Percentiles rank a stretch among this genome's conserved stretches.
Conservation (phyloP, 35 echinoderm and acorn worm species). For the Ophioderma brevispina region DNA sequence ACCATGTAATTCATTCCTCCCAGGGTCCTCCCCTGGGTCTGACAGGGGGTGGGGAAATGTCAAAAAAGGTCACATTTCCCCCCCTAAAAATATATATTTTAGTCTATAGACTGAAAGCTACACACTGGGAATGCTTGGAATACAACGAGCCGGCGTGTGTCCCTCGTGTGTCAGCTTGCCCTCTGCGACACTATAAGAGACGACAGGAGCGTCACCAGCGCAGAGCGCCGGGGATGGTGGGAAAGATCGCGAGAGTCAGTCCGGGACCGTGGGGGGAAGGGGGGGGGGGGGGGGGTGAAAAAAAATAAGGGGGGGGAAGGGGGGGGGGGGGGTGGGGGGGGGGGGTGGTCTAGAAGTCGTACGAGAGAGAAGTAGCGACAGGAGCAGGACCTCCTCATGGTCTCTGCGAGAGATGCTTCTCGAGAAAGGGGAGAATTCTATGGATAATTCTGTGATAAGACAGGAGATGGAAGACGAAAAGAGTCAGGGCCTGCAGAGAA, state of each 20-base stretch:
- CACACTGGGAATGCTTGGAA: conserved; percentile 76
- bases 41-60: too few relatives aligned
- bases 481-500: not conserved
- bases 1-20: too few relatives aligned
- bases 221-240: too few relatives aligned
- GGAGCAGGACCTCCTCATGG: not conserved
- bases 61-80: too few relatives aligned
- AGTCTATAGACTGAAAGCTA: conserved; percentile 84
- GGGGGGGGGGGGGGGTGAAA: not conserved
- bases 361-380: not conserved
- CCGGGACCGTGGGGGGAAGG: not conserved
- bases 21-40: too few relatives aligned
- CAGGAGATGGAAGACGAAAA: not conserved
- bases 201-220: not conserved
- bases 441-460: too few relatives aligned
- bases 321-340: too few relatives aligned
- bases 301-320: too few relatives aligned
- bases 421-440: not conserved
- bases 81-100: too few relatives aligned
- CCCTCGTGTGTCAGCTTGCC: conserved; percentile 55
- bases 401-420: not conserved
- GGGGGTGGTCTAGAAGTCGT: not conserved
- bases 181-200: conserved; percentile 59
- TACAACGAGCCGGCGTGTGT: conserved; percentile 62
- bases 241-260: not conserved